A percentile compares a stretch with the other conserved stretches of the same genome.
Conservation (phyloP, 2,797 vertebrate species). For the Rhinophrynus dorsalis region DNA sequence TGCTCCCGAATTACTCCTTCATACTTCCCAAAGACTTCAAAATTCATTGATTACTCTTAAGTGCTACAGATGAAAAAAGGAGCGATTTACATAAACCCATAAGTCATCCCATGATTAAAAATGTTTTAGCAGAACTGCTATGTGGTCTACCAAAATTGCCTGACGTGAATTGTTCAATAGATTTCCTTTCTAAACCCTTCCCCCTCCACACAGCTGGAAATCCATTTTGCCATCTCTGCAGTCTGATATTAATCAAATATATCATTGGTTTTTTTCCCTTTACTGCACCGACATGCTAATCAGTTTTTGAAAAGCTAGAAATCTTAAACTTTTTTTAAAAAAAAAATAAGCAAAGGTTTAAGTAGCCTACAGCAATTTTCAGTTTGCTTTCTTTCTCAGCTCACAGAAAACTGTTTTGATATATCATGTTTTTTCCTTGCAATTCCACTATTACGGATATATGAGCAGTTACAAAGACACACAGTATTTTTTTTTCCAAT, state of each 20-base stretch:
- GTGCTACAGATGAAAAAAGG: conserved; percentile 13
- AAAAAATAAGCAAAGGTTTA: conserved; percentile 23
- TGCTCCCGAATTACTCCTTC: no score
- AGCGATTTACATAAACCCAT: conserved; percentile 39
- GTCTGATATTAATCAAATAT: conserved; percentile 39
- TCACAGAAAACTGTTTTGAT: conserved; percentile 13
- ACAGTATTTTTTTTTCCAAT: neutral
- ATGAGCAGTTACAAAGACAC: neutral
- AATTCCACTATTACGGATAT: conserved; percentile 6
- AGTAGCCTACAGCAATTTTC: conserved; percentile 22
- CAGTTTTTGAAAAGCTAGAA: conserved; percentile 32
- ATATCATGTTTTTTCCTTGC: neutral
- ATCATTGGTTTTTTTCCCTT: conserved; percentile 28
- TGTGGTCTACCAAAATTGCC: conserved; percentile 6
- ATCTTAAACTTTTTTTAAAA: conserved; percentile 33
- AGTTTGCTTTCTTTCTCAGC: neutral
- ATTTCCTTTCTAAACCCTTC: neutral
- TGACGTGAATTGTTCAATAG: conserved; percentile 14
- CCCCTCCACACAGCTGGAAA: conserved; percentile 24
- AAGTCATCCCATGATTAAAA: conserved; percentile 38
- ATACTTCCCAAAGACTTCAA: rapidly evolving
- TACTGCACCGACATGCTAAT: conserved; percentile 38
- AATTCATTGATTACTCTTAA: conserved; percentile 25
- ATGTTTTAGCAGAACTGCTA: neutral
- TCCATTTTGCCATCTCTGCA: conserved; percentile 29